A percentile compares a stretch with the other conserved stretches of the same genome.
Conservation (phyloP, 2,888 invertebrate species). For the Syrphus vitripennis region DNA sequence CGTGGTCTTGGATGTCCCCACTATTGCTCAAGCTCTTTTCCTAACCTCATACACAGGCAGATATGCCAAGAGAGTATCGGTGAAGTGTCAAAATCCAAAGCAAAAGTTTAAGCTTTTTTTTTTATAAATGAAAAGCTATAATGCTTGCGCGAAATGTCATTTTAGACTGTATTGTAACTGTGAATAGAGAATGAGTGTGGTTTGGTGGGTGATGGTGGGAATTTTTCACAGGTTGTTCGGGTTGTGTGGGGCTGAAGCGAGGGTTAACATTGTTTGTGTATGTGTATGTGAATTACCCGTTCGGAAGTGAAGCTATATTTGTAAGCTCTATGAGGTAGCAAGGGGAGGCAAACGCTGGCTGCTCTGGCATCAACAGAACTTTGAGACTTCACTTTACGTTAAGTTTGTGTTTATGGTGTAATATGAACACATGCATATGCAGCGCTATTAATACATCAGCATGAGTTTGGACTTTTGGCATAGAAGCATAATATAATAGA, state of each 20-base stretch:
- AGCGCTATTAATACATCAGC: conserved; percentile 47
- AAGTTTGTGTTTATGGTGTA: conserved; percentile 39
- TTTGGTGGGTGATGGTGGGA: background rate
- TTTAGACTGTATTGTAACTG: background rate
- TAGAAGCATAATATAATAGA: conserved; percentile 48
- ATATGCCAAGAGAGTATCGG: background rate
- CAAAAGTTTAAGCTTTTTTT: conserved; percentile 37
- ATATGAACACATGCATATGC: conserved; percentile 44
- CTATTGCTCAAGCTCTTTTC: conserved; percentile 29
- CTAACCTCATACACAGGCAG: conserved; percentile 29
- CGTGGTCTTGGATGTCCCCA: conserved; percentile 52
- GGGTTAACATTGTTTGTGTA: background rate
- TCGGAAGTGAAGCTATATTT: conserved; percentile 18
- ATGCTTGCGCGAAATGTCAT: conserved; percentile 21
- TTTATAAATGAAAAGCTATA: conserved; percentile 34
- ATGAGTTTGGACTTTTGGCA: conserved; percentile 37
- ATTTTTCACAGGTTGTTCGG: background rate
- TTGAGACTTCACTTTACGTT: conserved; percentile 1
- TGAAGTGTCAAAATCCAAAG: conserved; percentile 35
- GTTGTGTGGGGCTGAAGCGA: background rate
- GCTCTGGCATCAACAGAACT: conserved; percentile 21
- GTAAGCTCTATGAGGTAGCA: background rate
- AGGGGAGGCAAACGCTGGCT: background rate
- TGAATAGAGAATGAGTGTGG: background rate
- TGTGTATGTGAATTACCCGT: conserved; percentile 20